Percentiles rank a stretch among this genome's conserved stretches.
phyloP scores from a whole-genome alignment of 2,113 vertebrate species.

The Planiliza haematocheilus region DNA sequence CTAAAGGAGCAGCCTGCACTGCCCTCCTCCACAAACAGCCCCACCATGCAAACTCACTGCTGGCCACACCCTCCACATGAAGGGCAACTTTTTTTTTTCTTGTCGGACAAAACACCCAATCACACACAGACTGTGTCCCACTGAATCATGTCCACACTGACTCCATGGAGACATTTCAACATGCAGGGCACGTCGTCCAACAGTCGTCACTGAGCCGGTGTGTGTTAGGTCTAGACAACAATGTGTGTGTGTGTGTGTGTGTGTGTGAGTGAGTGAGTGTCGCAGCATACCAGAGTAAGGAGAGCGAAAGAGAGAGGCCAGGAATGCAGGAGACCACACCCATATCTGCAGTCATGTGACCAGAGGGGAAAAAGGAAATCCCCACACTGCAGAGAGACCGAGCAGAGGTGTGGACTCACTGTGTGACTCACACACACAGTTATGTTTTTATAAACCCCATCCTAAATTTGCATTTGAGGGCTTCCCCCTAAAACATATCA shows the following conservation, averaged over 20 bases:
- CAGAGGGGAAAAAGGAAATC: slow-evolving; percentile 77
- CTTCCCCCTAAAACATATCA: too few species aligned
- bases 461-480: too few species aligned
- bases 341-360: slow-evolving; percentile 82
- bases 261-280: slow-evolving; percentile 16
- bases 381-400: slow-evolving; percentile 67
- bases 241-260: background rate
- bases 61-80: slow-evolving; percentile 61
- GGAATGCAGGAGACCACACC: slow-evolving; percentile 82
- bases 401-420: slow-evolving; percentile 12
- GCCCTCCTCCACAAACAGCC: slow-evolving; percentile 30
- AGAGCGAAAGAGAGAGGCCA: slow-evolving; percentile 36
- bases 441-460: background rate
- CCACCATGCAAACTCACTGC: background rate
- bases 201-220: background rate
- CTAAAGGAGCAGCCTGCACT: slow-evolving; percentile 82
- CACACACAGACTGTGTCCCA: slow-evolving; percentile 13
- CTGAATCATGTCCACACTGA: slow-evolving; percentile 38
- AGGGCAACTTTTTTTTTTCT: slow-evolving; percentile 50
- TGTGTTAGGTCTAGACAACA: slow-evolving; percentile 31
- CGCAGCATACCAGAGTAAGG: slow-evolving; percentile 37
- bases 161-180: slow-evolving; percentile 29
- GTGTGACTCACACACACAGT: background rate
- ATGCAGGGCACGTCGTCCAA: slow-evolving; percentile 60
- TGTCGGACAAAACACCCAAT: slow-evolving; percentile 50